Conservation (phyloP, 2,888 invertebrate genomes). For the Dicyrtomina minuta region DNA sequence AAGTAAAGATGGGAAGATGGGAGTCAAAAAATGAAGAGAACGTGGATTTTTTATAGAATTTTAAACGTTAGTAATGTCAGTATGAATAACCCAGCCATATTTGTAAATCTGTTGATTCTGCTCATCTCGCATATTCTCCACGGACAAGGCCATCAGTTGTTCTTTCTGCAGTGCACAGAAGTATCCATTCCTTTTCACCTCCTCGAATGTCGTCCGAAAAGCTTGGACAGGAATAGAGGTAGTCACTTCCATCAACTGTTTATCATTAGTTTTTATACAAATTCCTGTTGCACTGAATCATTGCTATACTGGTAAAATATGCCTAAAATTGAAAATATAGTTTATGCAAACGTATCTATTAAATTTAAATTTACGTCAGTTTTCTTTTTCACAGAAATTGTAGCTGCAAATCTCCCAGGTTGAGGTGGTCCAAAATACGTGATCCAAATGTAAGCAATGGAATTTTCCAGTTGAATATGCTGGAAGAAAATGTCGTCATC, state of each 20-base stretch:
- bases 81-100: neutral
- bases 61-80: neutral
- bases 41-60: too few species aligned
- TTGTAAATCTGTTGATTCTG: neutral
- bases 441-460: slow-evolving; percentile 11
- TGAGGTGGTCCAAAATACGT: neutral
- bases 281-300: too few species aligned
- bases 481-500: slow-evolving; percentile 14
- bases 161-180: neutral
- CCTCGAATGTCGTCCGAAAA: slow-evolving; percentile 2
- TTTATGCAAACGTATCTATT: neutral
- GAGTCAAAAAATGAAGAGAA: too few species aligned
- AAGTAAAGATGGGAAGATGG: too few species aligned
- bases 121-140: neutral
- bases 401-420: neutral
- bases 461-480: neutral
- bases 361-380: neutral
- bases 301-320: neutral
- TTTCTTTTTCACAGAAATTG: slow-evolving; percentile 6
- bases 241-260: neutral
- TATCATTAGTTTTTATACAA: neutral
- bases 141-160: slow-evolving; percentile 4
- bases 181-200: slow-evolving; percentile 3
- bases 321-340: neutral
- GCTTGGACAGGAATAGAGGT: neutral